These are phyloP conservation scores for Trachelus stipa DNA, from an alignment of 2,888 invertebrate genomes.

Conservation along the genomic window DNA sequence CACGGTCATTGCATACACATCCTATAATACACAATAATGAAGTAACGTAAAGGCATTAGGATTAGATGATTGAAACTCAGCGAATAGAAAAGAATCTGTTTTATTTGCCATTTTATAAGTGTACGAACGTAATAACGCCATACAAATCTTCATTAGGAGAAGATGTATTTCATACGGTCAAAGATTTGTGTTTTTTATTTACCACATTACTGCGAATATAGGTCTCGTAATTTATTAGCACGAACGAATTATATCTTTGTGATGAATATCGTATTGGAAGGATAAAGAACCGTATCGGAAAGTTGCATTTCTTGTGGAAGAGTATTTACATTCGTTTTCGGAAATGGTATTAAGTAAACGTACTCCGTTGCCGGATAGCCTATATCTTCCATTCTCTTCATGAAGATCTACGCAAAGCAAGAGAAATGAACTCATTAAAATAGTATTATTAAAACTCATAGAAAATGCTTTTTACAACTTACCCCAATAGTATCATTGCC, in stretches of 20 bases:
- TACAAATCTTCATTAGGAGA: no score
- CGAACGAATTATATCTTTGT: slow-evolving; percentile 56
- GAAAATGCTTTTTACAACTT: slow-evolving; percentile 18
- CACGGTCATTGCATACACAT: no score
- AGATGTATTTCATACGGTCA: no score
- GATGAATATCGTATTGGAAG: slow-evolving; percentile 64
- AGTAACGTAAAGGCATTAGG: no score
- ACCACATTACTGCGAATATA: no score
- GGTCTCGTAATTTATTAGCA: background rate
- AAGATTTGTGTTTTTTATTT: no score
- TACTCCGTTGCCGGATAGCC: slow-evolving; percentile 57
- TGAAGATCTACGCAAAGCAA: slow-evolving; percentile 46
- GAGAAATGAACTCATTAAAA: background rate
- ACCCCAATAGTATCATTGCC: slow-evolving; percentile 58
- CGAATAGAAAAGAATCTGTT: no score
- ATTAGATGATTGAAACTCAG: no score
- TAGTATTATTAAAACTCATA: background rate
- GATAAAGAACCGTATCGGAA: slow-evolving; percentile 60
- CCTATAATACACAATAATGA: no score
- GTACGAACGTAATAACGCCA: no score
- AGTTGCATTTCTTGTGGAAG: slow-evolving; percentile 51
- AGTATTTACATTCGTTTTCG: slow-evolving; percentile 59
- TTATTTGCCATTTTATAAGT: no score
- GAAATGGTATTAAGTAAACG: slow-evolving; percentile 60
- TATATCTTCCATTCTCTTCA: slow-evolving; percentile 58